A percentile compares a stretch with the other conserved stretches of the same genome.
Evolutionary conservation across 2,113 vertebrate species (phyloP).

Genomic region (Gallinago media): DNA sequence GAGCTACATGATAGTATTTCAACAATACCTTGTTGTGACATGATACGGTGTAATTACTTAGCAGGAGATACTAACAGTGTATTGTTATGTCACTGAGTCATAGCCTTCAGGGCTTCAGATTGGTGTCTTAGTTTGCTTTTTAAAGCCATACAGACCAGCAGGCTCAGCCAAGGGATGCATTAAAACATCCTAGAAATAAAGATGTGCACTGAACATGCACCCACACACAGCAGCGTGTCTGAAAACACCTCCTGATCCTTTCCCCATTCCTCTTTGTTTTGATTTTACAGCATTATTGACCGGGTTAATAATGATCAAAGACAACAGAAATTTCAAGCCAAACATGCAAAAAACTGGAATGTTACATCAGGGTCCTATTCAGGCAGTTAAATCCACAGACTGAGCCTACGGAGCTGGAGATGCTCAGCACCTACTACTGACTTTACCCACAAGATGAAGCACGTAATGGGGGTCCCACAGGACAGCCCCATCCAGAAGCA

Average conservation of each 20-base stretch:
- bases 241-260: not conserved
- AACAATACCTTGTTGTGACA: constrained; percentile 57
- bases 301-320: not conserved
- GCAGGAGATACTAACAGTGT: constrained; percentile 31
- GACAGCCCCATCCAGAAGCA: not conserved
- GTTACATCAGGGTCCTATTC: not conserved
- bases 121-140: constrained; percentile 26
- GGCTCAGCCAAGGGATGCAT: not conserved
- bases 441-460: fast-evolving
- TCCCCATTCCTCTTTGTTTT: not conserved
- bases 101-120: constrained; percentile 15
- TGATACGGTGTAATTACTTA: constrained; percentile 39
- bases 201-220: not conserved
- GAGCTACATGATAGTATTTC: constrained; percentile 37
- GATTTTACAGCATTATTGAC: not conserved
- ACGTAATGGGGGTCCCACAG: fast-evolving
- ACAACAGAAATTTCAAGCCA: not conserved
- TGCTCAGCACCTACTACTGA: not conserved
- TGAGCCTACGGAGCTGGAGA: fast-evolving
- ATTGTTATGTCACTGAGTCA: constrained; percentile 48
- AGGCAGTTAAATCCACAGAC: not conserved
- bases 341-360: not conserved
- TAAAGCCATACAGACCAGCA: not conserved
- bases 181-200: not conserved
- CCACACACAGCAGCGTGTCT: not conserved